Percentiles rank a stretch among this genome's conserved stretches.
Conservation (phyloP, 2,113 vertebrate species). For the Ovis canadensis region DNA sequence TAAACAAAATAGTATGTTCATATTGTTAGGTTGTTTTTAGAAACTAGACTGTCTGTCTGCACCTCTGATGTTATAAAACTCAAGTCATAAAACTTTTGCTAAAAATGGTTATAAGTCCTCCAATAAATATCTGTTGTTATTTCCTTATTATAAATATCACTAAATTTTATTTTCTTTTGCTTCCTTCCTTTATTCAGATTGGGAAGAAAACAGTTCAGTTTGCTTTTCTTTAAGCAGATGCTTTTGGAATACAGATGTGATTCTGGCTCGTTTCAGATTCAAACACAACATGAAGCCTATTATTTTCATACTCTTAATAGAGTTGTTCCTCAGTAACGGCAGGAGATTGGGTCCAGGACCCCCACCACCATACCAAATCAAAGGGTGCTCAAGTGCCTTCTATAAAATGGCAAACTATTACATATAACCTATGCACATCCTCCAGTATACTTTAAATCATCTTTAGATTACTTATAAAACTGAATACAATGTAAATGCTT, state of each 20-base stretch:
- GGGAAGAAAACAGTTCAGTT: neutral
- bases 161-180: neutral
- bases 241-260: neutral
- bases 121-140: conserved; percentile 43
- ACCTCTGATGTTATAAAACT: neutral
- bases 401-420: neutral
- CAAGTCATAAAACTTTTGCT: neutral
- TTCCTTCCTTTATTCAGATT: neutral
- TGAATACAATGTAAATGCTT: neutral
- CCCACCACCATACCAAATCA: neutral
- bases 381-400: neutral
- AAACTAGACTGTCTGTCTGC: neutral
- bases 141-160: conserved; percentile 15
- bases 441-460: neutral
- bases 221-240: conserved; percentile 1
- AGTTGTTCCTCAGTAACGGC: neutral
- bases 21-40: neutral
- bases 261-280: neutral
- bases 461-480: neutral
- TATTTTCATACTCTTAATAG: neutral
- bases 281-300: neutral
- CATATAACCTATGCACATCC: neutral
- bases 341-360: neutral
- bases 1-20: neutral
- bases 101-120: neutral